Conservation (phyloP, 2,797 vertebrate species). For the Protonibea diacanthus region DNA sequence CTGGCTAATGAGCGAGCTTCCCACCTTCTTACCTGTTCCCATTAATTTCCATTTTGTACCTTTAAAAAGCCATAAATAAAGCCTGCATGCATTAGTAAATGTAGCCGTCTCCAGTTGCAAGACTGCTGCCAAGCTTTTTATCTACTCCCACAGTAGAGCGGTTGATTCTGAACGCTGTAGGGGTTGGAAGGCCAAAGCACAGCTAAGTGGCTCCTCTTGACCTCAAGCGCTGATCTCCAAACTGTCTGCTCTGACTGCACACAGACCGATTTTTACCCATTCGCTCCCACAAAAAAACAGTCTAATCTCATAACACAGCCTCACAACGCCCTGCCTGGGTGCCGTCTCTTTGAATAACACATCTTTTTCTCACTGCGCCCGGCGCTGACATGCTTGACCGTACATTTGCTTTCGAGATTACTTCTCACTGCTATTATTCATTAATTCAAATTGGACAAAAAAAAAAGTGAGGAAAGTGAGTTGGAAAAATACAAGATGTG, state of each 20-base stretch:
- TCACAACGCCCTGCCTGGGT: conserved; percentile 52
- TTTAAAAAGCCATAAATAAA: conserved; percentile 71
- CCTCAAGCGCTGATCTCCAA: conserved; percentile 77
- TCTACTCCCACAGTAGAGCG: conserved; percentile 69
- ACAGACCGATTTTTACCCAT: conserved; percentile 58
- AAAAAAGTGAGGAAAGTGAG: conserved; percentile 2
- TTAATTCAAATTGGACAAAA: conserved; percentile 22
- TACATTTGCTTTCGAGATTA: conserved; percentile 63
- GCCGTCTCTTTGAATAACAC: conserved; percentile 67
- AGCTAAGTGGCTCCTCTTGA: conserved; percentile 85
- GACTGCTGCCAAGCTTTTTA: conserved; percentile 71
- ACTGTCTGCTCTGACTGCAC: conserved; percentile 73
- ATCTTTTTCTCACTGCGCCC: conserved; percentile 51
- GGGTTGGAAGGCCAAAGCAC: conserved; percentile 76
- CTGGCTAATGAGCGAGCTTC: conserved; percentile 60
- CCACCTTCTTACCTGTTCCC: conserved; percentile 59
- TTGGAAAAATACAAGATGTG: conserved; percentile 30
- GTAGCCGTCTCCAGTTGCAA: conserved; percentile 57
- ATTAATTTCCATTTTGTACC: conserved; percentile 73
- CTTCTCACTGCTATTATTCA: conserved; percentile 55
- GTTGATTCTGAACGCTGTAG: conserved; percentile 73
- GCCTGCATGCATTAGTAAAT: conserved; percentile 60
- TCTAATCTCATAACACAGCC: conserved; percentile 63
- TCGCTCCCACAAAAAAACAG: conserved; percentile 58
- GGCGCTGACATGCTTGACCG: conserved; percentile 60